These are phyloP conservation scores for Galbula dea DNA, from an alignment of 2,113 vertebrate species.

Conservation along the genomic window DNA sequence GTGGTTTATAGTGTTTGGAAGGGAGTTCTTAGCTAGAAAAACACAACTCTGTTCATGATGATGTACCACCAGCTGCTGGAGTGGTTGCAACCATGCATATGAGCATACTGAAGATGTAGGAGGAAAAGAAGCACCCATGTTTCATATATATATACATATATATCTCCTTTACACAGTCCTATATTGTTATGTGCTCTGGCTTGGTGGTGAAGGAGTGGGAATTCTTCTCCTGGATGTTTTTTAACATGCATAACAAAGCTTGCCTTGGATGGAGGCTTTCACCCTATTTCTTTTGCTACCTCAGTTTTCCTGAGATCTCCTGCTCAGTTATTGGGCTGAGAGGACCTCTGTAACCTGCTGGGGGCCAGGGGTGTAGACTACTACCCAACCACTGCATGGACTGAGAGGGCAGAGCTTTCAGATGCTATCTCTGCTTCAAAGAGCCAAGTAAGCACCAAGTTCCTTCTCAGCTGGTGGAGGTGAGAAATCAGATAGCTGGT, in stretches of 20 bases:
- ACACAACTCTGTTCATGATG: neutral
- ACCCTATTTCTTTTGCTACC: neutral
- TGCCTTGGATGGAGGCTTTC: neutral
- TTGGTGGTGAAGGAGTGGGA: neutral
- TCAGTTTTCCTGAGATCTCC: neutral
- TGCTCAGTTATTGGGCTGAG: neutral
- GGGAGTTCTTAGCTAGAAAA: neutral
- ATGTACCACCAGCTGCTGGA: neutral
- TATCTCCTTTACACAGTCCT: neutral
- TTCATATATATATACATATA: too few species aligned
- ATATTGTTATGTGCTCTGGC: neutral
- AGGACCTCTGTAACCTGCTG: neutral
- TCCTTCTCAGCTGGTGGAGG: accelerated
- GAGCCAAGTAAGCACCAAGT: neutral
- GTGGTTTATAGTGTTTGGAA: neutral
- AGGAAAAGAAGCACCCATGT: neutral
- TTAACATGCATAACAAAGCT: neutral
- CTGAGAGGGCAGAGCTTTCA: accelerated
- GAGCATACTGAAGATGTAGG: neutral
- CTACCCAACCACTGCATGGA: neutral
- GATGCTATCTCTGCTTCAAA: neutral
- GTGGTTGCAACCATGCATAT: neutral
- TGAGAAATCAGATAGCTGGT: neutral
- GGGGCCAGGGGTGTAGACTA: neutral
- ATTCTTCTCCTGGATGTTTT: neutral